Evolutionary conservation across 2,797 vertebrate genomes (phyloP), one percentile per base, ranked within the genome.

Genomic region (Tragopan temminckii): DNA sequence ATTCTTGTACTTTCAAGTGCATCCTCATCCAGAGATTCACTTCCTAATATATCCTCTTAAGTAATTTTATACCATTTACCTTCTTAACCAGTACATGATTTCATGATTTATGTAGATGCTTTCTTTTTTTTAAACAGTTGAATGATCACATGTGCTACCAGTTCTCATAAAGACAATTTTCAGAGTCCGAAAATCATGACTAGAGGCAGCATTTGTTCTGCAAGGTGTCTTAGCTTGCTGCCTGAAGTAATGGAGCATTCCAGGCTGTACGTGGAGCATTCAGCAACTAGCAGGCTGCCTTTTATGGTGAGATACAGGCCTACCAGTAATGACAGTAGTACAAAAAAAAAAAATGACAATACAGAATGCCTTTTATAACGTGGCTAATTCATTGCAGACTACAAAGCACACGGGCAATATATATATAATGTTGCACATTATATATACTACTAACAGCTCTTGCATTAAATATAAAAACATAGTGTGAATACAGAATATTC

Each of bases 231-330:
- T 88, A 80, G 33, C 86, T 91, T 85, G 74, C 78, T 84, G 83
- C 53, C 91, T 90, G 87, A 83, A 95, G 95, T 59, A 38, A n/a
- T 52, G 89, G 93, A 90, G 85, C 87, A 35, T 90, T 94, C 95
- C 94, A 95, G 92, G 45, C 29, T 50, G 62, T 27, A 5, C 13
- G 29, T 43, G 90, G 74, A 95, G 69, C 50, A 42, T 31, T 85
- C 68, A 40, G n/a, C 78, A 91, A 17, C 79, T 38, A 85, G 72
- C 69, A 70, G 70, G 71, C 55, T 92, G 66, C 80, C 61, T 81
- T 43, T 71, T 94, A 90, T 91, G 94, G 91, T 86, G 91, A 43
- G 88, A 95, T 12, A 85, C 52, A 75, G 40, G 55, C 66, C 78
- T 85, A 91, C 72, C 88, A 88, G 70, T 38, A 71, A 83, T 48